Conservation (phyloP, 64 coral and sea anemone species). For the Montipora efflorescens region DNA sequence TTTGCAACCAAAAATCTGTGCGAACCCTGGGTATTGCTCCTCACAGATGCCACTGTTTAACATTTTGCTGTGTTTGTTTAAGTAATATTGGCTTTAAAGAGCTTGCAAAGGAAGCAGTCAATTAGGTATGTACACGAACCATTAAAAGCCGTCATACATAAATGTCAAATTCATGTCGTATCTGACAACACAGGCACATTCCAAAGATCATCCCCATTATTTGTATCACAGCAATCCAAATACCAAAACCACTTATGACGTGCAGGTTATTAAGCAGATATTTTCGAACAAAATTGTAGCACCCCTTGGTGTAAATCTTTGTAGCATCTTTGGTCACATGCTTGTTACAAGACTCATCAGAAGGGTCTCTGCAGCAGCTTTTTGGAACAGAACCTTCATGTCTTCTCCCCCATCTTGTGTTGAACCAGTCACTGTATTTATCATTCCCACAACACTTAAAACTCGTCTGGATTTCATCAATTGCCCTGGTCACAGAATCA, state of each 20-base stretch:
- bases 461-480: conserved; percentile 92
- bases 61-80: too few species aligned
- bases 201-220: conserved; percentile 95
- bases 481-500: conserved; percentile 87
- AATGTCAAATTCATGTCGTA: conserved; percentile 50
- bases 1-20: too few species aligned
- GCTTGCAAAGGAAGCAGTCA: too few species aligned
- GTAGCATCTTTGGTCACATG: conserved; percentile 47
- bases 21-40: too few species aligned
- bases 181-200: conserved; percentile 90
- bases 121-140: too few species aligned
- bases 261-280: conserved; percentile 95
- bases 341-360: conserved; percentile 62
- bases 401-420: conserved; percentile 82
- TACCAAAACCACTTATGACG: conserved; percentile 91
- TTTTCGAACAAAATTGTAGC: conserved; percentile 93
- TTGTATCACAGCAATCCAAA: conserved; percentile 93
- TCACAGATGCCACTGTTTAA: too few species aligned
- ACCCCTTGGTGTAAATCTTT: conserved; percentile 79
- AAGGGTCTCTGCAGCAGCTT: conserved; percentile 92
- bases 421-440: conserved; percentile 90
- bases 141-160: background rate
- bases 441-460: conserved; percentile 96
- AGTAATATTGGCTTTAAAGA: too few species aligned
- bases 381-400: conserved; percentile 77